Conservation (phyloP, 2,888 invertebrate genomes). For the Netelia virgata region DNA sequence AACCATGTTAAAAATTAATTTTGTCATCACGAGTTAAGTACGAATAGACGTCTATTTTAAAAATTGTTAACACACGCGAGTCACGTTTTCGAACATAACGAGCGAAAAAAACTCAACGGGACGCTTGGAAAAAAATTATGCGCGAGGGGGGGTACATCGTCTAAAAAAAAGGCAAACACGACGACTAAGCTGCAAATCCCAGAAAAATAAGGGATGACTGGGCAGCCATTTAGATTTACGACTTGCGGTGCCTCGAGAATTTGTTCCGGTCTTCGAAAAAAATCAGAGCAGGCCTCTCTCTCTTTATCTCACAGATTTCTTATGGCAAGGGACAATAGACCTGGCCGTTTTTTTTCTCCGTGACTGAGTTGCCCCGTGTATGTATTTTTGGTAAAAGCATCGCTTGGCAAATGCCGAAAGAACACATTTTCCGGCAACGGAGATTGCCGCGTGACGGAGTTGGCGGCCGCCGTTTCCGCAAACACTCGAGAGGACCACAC, state of each 20-base stretch:
- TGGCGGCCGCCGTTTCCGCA: conserved; percentile 80
- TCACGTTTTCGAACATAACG: conserved; percentile 12
- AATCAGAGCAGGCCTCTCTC: conserved; percentile 74
- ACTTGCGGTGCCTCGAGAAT: conserved; percentile 72
- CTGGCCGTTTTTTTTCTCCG: conserved; percentile 64
- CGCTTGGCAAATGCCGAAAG: conserved; percentile 53
- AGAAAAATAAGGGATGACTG: conserved; percentile 60
- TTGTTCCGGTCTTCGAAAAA: conserved; percentile 77
- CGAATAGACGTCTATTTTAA: neutral
- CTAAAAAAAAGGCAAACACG: conserved; percentile 53
- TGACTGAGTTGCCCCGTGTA: conserved; percentile 41
- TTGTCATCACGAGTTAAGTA: neutral
- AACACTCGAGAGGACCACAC: conserved; percentile 76
- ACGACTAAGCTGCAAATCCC: conserved; percentile 40
- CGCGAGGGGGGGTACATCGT: conserved; percentile 6
- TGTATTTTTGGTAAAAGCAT: conserved; percentile 55
- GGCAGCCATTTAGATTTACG: conserved; percentile 77
- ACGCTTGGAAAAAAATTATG: conserved; percentile 30
- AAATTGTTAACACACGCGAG: neutral
- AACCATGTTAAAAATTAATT: conserved; percentile 6
- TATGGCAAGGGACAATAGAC: conserved; percentile 66
- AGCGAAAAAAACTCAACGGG: conserved; percentile 45
- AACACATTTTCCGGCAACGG: conserved; percentile 43
- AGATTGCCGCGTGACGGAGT: conserved; percentile 77
- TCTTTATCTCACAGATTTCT: conserved; percentile 50